Conservation (phyloP, 2,113 vertebrate species). For the Vanacampus margaritifer region DNA sequence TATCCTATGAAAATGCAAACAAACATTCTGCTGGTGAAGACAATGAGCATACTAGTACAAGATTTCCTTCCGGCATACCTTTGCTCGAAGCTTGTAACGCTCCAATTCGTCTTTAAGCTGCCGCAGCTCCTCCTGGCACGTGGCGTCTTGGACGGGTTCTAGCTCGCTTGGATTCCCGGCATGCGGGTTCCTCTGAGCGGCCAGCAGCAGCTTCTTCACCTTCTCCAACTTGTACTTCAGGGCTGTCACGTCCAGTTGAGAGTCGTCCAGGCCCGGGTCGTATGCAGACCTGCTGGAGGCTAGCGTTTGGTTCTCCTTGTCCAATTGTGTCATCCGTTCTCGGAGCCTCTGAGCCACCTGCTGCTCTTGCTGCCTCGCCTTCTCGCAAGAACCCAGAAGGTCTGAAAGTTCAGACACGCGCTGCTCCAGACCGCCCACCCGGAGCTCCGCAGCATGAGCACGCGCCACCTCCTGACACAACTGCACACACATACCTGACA, state of each 20-base stretch:
- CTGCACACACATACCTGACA: constrained; percentile 51
- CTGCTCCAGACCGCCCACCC: constrained; percentile 83
- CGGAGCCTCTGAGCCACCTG: constrained; percentile 78
- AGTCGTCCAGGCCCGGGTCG: constrained; percentile 72
- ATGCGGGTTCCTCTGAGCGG: constrained; percentile 67
- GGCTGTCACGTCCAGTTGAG: constrained; percentile 71
- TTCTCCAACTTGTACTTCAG: constrained; percentile 85
- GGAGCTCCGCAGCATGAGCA: constrained; percentile 79
- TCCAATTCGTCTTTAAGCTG: constrained; percentile 93
- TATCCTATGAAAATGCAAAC: too few relatives aligned
- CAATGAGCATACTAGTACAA: too few relatives aligned
- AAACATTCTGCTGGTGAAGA: too few relatives aligned
- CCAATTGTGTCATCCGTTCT: constrained; percentile 85
- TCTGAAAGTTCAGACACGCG: constrained; percentile 83
- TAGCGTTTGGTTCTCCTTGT: constrained; percentile 89
- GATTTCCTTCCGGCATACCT: neutral
- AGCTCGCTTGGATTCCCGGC: constrained; percentile 65
- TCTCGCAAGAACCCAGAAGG: constrained; percentile 84
- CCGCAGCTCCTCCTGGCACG: constrained; percentile 86
- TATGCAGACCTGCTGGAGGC: constrained; percentile 70
- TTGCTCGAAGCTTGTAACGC: constrained; percentile 85
- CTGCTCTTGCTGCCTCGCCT: constrained; percentile 84
- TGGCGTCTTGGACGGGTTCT: constrained; percentile 51
- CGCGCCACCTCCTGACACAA: constrained; percentile 77
- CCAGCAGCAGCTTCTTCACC: constrained; percentile 78